Evolutionary conservation across 2,113 vertebrate genomes (phyloP).

Genomic region (Dipodomys ordii): DNA sequence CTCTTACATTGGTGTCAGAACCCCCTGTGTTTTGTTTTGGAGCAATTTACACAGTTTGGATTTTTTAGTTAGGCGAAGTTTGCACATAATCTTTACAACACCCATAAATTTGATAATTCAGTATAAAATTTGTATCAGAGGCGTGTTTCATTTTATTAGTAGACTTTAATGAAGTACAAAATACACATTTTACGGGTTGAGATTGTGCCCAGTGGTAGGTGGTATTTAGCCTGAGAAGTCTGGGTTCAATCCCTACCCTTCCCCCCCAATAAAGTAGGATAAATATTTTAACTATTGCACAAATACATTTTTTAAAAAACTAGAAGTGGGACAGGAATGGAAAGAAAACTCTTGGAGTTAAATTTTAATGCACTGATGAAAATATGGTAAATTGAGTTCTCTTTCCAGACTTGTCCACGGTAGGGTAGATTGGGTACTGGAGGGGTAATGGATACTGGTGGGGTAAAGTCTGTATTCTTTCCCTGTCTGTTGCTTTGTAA

Average conservation of each 20-base stretch:
- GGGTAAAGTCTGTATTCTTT: neutral
- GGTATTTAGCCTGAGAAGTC: neutral
- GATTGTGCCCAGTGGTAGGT: neutral
- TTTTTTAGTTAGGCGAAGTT: conserved; percentile 25
- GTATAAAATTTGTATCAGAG: neutral
- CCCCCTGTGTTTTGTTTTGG: conserved; percentile 12
- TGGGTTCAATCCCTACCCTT: neutral
- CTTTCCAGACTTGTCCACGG: neutral
- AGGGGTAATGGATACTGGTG: neutral
- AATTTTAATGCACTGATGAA: neutral
- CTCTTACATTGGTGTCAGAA: neutral
- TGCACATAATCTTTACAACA: conserved; percentile 5
- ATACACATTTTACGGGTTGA: neutral
- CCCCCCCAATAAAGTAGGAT: too few species aligned
- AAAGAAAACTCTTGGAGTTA: neutral
- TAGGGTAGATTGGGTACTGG: neutral
- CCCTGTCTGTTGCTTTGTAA: neutral
- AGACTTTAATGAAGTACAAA: conserved; percentile 30
- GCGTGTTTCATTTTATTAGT: conserved; percentile 30
- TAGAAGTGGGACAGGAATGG: too few species aligned
- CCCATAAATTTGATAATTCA: neutral
- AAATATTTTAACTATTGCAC: neutral
- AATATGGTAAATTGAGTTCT: conserved; percentile 21
- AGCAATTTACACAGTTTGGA: neutral
- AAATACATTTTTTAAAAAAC: neutral